Base-by-base conservation (phyloP, 2,888 invertebrate genomes). In the Tachina fera region DNA sequence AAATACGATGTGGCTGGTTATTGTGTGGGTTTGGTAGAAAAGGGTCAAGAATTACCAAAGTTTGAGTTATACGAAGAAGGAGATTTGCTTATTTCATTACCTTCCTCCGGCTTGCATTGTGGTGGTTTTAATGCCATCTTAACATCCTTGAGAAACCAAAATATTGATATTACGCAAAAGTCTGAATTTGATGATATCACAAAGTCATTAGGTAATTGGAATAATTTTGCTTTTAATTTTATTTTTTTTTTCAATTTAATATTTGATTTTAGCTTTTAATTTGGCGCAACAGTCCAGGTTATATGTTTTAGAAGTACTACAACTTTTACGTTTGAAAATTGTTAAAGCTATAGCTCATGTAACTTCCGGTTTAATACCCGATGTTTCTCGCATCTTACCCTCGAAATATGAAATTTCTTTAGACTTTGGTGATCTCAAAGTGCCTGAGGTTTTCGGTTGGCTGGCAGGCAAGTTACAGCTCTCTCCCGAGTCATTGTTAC, bases 1-100 rank as follows among this genome's bases (percentile, higher is more conserved):
- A 97, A 98, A 88, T 99, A 98, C 92, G 99, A 99, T 92, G 92
- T 99, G 71, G 99, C 98, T 14, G 99, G 99, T 2, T 99, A 99
- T 93, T 96, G 97, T 0, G 97, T 99, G 0, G 99, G 99, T 0
- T 97, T 97, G 0, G 97, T 98, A 0, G 98, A 99, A 92, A 94
- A 96, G 87, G 90, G 93, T 0, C 93, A 93, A 70, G 94, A 95
- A 71, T 93, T 98, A 65, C 98, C 98, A 0, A 94, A 94, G 72
- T 93, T 94, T 5, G 92, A 94, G 49, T 94, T 95, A 9, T 96
- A 98, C 82, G 90, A 93, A 65, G 92, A 94, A 0, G 97, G 97
- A 0, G 98, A 99, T 91, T 93, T 96, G 1, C 94, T 99, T 6
- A 95, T 99, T 86, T 98, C 96, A 0, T 91, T 99, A 76, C 95